Percentiles rank a stretch among this genome's conserved stretches.
These are phyloP conservation scores for Drosophila villosipedis DNA, from an alignment of 2,888 invertebrate species.

Conservation along the genomic window DNA sequence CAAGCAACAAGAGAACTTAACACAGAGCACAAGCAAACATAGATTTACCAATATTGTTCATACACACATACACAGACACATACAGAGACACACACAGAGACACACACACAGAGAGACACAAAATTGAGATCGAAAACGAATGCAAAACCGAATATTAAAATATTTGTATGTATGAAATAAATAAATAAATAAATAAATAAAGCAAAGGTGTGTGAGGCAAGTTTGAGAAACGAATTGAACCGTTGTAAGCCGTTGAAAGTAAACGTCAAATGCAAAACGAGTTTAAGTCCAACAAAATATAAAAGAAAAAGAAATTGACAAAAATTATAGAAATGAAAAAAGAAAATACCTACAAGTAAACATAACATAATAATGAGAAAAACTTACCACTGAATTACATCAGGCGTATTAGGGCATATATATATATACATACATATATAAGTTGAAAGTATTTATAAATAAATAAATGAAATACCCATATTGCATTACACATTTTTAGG, in stretches of 20 bases:
- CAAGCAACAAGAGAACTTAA: slow-evolving; percentile 39
- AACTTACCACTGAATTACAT: slow-evolving; percentile 63
- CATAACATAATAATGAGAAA: slow-evolving; percentile 22
- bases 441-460: slow-evolving; percentile 35
- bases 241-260: slow-evolving; percentile 40
- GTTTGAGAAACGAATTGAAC: slow-evolving; percentile 51
- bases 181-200: slow-evolving; percentile 10
- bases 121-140: slow-evolving; percentile 43
- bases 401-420: slow-evolving; percentile 55
- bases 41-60: slow-evolving; percentile 5
- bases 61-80: slow-evolving; percentile 5
- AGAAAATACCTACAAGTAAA: slow-evolving; percentile 19
- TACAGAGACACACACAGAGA: background rate
- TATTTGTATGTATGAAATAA: slow-evolving; percentile 8
- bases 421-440: slow-evolving; percentile 24
- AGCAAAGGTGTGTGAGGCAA: slow-evolving; percentile 36
- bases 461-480: slow-evolving; percentile 38
- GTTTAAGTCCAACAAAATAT: slow-evolving; percentile 34
- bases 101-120: background rate
- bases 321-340: background rate
- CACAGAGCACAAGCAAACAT: slow-evolving; percentile 16
- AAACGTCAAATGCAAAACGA: slow-evolving; percentile 27
- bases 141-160: slow-evolving; percentile 14
- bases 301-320: background rate
- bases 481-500: slow-evolving; percentile 26